Evolutionary conservation across 2,888 invertebrate species (phyloP).

Genomic region (Drosophila prostipennis): DNA sequence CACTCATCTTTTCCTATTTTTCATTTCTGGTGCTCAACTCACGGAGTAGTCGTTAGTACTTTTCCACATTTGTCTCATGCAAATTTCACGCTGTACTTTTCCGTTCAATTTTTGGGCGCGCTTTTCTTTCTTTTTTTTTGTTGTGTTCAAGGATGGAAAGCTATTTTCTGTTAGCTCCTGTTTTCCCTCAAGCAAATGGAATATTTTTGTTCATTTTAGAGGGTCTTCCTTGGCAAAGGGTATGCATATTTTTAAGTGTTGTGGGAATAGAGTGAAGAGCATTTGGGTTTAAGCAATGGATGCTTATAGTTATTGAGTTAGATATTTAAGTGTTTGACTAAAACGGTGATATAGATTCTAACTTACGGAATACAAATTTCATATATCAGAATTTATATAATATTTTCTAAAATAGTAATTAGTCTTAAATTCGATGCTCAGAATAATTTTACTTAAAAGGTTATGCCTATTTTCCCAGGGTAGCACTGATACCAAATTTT

Average conservation of each 20-base stretch:
- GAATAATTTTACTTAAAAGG: neutral
- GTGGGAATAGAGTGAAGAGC: neutral
- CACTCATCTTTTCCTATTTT: neutral
- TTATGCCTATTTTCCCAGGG: neutral
- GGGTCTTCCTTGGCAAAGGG: conserved; percentile 17
- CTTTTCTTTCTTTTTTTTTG: conserved; percentile 8
- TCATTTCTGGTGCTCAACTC: neutral
- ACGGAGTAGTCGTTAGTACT: conserved; percentile 19
- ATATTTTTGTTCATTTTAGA: conserved; percentile 39
- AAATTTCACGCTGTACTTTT: conserved; percentile 41
- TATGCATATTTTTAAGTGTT: neutral
- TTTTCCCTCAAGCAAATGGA: conserved; percentile 36
- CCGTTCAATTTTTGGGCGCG: conserved; percentile 26
- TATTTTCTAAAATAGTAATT: neutral
- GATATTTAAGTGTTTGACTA: too few species aligned
- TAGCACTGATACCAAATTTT: neutral
- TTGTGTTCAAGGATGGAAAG: conserved; percentile 20
- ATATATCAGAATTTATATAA: too few species aligned
- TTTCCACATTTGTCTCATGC: conserved; percentile 41
- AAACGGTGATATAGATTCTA: too few species aligned
- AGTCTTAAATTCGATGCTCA: neutral
- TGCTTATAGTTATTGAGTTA: too few species aligned
- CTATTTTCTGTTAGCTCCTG: conserved; percentile 19
- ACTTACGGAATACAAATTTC: too few species aligned
- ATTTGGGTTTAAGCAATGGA: neutral